Evolutionary conservation across 1,140 invertebrate genomes (phyloP).

Genomic region (Apis dorsata): DNA sequence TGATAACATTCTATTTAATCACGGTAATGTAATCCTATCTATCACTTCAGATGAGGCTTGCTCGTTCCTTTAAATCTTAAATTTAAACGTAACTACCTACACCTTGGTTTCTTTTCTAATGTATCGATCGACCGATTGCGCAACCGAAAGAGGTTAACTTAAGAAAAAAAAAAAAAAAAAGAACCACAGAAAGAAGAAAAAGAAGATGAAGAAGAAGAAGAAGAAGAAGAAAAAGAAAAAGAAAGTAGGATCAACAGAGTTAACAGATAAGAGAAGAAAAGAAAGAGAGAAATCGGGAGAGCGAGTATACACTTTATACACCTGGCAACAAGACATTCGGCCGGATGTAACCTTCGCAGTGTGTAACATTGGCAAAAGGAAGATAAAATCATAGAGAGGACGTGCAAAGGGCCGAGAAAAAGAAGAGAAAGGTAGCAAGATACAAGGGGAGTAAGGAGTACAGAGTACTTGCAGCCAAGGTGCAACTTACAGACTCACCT

Average conservation of each 20-base stretch:
- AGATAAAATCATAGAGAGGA: slow-evolving; percentile 54
- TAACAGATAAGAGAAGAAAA: background rate
- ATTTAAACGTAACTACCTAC: slow-evolving; percentile 4
- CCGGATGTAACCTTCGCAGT: slow-evolving; percentile 61
- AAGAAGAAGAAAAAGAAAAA: background rate
- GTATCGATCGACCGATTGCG: slow-evolving; percentile 22
- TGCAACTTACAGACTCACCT: slow-evolving; percentile 64
- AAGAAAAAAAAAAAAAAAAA: slow-evolving; percentile 5
- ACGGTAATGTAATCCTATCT: slow-evolving; percentile 19
- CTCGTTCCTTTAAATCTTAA: slow-evolving; percentile 16
- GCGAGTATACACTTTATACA: slow-evolving; percentile 32
- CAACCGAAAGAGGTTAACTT: slow-evolving; percentile 1
- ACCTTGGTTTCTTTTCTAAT: slow-evolving; percentile 24
- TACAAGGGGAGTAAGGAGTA: slow-evolving; percentile 53
- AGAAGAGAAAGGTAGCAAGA: slow-evolving; percentile 56
- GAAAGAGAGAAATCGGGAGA: background rate
- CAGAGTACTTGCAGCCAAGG: slow-evolving; percentile 54
- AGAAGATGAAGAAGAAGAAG: background rate
- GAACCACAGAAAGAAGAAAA: background rate
- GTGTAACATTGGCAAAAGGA: slow-evolving; percentile 59
- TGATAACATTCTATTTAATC: slow-evolving; percentile 28
- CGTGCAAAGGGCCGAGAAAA: slow-evolving; percentile 33
- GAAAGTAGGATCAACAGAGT: too few relatives aligned
- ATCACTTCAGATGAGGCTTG: background rate
- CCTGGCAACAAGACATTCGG: slow-evolving; percentile 64